These are phyloP conservation scores for Emydocephalus ijimae DNA, from an alignment of 2,113 vertebrate species.

Conservation along the genomic window DNA sequence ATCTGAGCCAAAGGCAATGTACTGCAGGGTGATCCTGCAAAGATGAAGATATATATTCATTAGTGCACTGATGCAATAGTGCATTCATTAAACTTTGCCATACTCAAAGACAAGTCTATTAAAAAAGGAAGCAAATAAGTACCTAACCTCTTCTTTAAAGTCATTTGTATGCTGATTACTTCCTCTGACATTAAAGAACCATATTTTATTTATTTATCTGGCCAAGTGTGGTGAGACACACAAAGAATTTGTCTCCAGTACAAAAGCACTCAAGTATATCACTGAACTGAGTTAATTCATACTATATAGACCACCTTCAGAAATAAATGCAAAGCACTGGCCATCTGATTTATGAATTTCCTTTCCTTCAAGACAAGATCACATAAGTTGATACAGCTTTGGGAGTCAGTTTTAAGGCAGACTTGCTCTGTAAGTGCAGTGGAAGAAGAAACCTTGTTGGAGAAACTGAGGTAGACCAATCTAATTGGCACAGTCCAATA, in stretches of 20 bases:
- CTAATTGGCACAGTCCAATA: not conserved
- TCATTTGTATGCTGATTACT: not conserved
- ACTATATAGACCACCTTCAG: not conserved
- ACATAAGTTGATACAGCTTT: not conserved
- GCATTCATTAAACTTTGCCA: not conserved
- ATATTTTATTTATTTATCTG: not conserved
- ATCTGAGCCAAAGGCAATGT: conserved; percentile 72
- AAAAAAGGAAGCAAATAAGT: too few relatives aligned
- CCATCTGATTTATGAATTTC: not conserved
- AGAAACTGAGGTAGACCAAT: not conserved
- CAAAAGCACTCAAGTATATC: not conserved
- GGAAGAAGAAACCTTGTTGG: not conserved
- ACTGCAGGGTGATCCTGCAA: conserved; percentile 74
- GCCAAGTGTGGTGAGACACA: not conserved
- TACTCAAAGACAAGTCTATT: not conserved
- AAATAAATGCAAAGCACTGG: not conserved
- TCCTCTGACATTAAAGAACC: not conserved
- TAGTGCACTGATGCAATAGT: too few relatives aligned
- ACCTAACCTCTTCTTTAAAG: not conserved
- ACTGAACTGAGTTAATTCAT: not conserved
- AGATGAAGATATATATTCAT: not conserved
- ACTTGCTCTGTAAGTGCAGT: not conserved
- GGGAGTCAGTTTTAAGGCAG: not conserved
- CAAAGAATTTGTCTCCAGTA: not conserved
- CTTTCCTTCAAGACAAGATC: not conserved